A percentile compares a stretch with the other conserved stretches of the same genome.
These are phyloP conservation scores for Petrocephalus zakoni DNA, from an alignment of 2,113 vertebrate genomes.

Conservation along the genomic window DNA sequence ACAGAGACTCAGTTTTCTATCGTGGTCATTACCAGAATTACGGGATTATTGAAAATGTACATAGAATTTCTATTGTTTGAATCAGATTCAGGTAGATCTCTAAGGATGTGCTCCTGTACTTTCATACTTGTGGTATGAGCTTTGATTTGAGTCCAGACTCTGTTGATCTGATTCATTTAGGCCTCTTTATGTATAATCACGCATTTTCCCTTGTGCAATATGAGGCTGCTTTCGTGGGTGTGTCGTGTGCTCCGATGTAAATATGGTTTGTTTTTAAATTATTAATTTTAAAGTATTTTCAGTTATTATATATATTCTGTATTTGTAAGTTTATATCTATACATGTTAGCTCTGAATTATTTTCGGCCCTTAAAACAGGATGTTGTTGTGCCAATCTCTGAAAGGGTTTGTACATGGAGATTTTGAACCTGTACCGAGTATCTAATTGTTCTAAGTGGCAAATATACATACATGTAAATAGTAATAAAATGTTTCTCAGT, in stretches of 20 bases:
- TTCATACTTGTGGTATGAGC: slow-evolving; percentile 16
- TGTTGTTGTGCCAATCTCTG: slow-evolving; percentile 21
- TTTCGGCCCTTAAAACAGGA: slow-evolving; percentile 14
- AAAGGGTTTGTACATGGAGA: slow-evolving; percentile 25
- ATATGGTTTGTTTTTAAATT: slow-evolving; percentile 25
- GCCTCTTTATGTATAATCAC: slow-evolving; percentile 4
- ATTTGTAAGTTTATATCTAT: slow-evolving; percentile 27
- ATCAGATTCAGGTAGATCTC: slow-evolving; percentile 22
- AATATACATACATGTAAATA: slow-evolving; percentile 27
- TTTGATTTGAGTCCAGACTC: slow-evolving; percentile 10
- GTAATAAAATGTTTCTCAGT: slow-evolving; percentile 23
- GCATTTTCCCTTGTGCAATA: slow-evolving; percentile 22
- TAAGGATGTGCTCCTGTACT: slow-evolving; percentile 9
- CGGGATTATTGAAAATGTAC: slow-evolving; percentile 1
- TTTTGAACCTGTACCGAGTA: slow-evolving; percentile 18
- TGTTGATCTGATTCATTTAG: not conserved
- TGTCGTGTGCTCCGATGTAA: slow-evolving; percentile 21
- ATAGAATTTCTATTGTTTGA: slow-evolving; percentile 17
- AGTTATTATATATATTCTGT: slow-evolving; percentile 24
- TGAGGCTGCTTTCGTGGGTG: slow-evolving; percentile 11
- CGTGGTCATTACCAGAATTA: not conserved
- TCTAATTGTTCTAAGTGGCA: slow-evolving; percentile 19
- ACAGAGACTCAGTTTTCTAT: not conserved
- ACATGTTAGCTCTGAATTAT: slow-evolving; percentile 10
- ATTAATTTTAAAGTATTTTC: slow-evolving; percentile 17